Evolutionary conservation across 2,888 invertebrate genomes (phyloP), one percentile per base, ranked within the genome.

Genomic region (Caradrina clavipalpis): DNA sequence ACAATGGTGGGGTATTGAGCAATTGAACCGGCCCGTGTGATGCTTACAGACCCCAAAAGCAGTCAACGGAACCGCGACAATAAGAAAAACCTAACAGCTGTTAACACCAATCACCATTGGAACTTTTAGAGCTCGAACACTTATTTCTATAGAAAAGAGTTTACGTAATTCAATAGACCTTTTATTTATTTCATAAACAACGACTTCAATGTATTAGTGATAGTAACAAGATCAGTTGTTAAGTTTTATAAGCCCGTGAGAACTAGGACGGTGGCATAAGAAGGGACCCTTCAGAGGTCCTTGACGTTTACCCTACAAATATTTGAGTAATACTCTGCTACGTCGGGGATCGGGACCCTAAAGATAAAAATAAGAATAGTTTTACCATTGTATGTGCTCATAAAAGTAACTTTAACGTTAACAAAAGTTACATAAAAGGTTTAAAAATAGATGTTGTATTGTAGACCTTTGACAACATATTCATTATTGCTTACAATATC

Each of bases 261-360:
- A 84, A 84, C 80, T 79, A 80, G 85, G 82, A 78, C 84, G 83
- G 76, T 75, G 73, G 73, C 82, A 69, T 77, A 79, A 69, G 70
- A 85, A 81, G 81, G 82, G 85, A 84, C 85, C 79, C 84, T 84
- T 83, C 82, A 78, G 63, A 80, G 80, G 81, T 84, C 86, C 88
- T 87, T 87, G 86, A 83, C 87, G 82, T 83, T 86, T 86, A 82
- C 77, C 82, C 86, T 81, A 86, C 90, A 89, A 90, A 90, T 91
- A 91, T 90, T 90, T 89, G 83, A 86, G 83, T 82, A 86, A 83
- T 84, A 87, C 86, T 83, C 51, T 55, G 69, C 66, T 60, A 57
- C 55, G 31, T 59, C 26, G 21, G 57, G 58, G 80, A 78, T 67
- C 68, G 65, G 62, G 80, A 53, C 58, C 51, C 21, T 39, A 39